These are phyloP conservation scores for Sclerodermus sp. DNA, from an alignment of 2,888 invertebrate species.

Conservation along the genomic window DNA sequence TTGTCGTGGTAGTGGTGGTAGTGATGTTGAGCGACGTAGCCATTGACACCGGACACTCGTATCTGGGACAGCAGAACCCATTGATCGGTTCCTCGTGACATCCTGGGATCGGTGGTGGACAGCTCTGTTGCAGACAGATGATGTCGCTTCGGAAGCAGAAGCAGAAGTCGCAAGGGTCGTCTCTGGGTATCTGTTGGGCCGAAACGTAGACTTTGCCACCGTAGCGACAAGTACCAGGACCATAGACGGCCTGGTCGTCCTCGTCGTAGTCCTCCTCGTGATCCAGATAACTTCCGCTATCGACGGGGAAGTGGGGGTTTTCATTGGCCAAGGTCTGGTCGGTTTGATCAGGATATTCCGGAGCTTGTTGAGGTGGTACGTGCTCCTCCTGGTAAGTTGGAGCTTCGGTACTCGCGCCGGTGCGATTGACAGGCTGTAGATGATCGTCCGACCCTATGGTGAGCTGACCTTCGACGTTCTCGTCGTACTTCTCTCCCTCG, in stretches of 20 bases:
- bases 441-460: conserved; percentile 29
- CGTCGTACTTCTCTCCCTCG: conserved; percentile 24
- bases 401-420: conserved; percentile 11
- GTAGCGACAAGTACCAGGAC: conserved; percentile 89
- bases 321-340: conserved; percentile 35
- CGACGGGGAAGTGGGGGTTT: conserved; percentile 46
- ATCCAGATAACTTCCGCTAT: conserved; percentile 58
- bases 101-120: conserved; percentile 89
- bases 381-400: conserved; percentile 9
- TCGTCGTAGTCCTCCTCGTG: conserved; percentile 72
- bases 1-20: conserved; percentile 86
- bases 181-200: conserved; percentile 91
- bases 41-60: conserved; percentile 91
- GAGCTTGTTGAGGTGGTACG: conserved; percentile 10
- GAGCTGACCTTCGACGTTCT: conserved; percentile 28
- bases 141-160: conserved; percentile 97
- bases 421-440: conserved; percentile 29
- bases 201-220: conserved; percentile 92
- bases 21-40: conserved; percentile 79
- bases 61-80: conserved; percentile 93
- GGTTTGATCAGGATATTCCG: conserved; percentile 43
- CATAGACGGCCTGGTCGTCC: conserved; percentile 76
- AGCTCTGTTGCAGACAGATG: conserved; percentile 92
- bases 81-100: conserved; percentile 90
- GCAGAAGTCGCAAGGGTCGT: conserved; percentile 94